phyloP scores from a whole-genome alignment of 2,113 vertebrate species.

The Cephalophus harveyi region DNA sequence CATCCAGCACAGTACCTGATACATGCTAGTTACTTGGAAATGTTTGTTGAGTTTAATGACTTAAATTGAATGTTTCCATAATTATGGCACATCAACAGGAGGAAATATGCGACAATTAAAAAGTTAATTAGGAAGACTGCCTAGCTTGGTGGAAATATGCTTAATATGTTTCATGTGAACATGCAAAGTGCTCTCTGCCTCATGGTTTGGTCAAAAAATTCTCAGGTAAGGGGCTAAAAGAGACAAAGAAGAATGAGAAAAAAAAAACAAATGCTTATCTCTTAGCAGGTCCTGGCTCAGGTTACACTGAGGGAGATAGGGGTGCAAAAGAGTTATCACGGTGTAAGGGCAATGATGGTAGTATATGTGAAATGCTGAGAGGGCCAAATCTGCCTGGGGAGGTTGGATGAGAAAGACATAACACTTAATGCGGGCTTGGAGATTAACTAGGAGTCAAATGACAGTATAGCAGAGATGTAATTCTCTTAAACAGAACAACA shows the following conservation, averaged over 20 bases:
- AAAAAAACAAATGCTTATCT: neutral
- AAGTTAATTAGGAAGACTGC: conserved; percentile 60
- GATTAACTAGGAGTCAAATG: neutral
- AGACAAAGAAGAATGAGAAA: neutral
- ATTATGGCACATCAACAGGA: conserved; percentile 58
- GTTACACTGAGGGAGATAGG: neutral
- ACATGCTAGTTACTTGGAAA: neutral
- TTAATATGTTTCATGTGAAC: conserved; percentile 54
- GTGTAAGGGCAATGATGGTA: neutral
- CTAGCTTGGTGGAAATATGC: neutral
- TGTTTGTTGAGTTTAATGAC: conserved; percentile 57
- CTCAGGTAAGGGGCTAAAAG: conserved; percentile 2
- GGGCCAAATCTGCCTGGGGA: neutral
- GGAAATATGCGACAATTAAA: conserved; percentile 69
- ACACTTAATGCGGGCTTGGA: neutral
- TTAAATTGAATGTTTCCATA: conserved; percentile 64
- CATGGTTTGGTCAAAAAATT: conserved; percentile 28
- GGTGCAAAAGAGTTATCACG: neutral
- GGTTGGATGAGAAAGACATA: neutral
- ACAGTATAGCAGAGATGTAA: neutral
- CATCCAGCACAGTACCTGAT: neutral
- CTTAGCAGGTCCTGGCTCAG: neutral
- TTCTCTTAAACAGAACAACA: neutral
- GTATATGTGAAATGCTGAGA: neutral
- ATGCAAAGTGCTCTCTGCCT: conserved; percentile 34